Evolutionary conservation across 35 echinoderm and acorn worm genomes (phyloP), one percentile per base, ranked within the genome.

Genomic region (Ophioderma brevispina): DNA sequence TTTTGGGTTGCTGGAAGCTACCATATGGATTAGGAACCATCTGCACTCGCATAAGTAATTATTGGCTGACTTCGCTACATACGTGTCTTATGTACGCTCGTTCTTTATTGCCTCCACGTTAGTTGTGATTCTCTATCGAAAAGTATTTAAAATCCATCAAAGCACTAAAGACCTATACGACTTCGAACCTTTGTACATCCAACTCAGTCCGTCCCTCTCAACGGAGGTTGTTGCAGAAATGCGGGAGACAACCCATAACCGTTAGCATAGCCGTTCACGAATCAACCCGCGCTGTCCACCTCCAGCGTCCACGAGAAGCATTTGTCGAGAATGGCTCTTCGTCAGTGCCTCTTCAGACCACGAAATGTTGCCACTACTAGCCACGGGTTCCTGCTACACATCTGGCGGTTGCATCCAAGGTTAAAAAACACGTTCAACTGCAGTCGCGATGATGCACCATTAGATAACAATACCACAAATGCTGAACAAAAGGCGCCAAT

Each of bases 61-160:
- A 31, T 13, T 36, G 0, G 30, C 1, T 85, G 32, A 55, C 31
- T n/a, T 0, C 8, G 15, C 23, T 85, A 63, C 52, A 64, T 35
- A 55, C 19, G 32, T 35, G 35, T 11, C 6, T 85, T 37, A 31
- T 85, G 30, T 64, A 23, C 8, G 14, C 21, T 33, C 35, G 13
- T 89, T 40, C 17, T 14, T 78, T 14, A 11, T 31, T 34, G 78
- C 87, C 25, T 38, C 43, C 32, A 19, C 40, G 33, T 5, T 56
- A 40, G 34, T 38, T 50, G 77, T 89, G 1, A 31, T 89, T 31
- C 35, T 89, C 4, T 89, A 49, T 39, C 41, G 87, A 15, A 80
- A 36, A 76, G 49, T 80, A 39, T 89, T 37, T 36, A 25, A 59
- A 25, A n/a, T 49, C 83, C 14, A 63, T 85, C 83, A 70, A 70